These are phyloP conservation scores for Drosophila maculinotata DNA, from an alignment of 2,888 invertebrate species.

Conservation along the genomic window DNA sequence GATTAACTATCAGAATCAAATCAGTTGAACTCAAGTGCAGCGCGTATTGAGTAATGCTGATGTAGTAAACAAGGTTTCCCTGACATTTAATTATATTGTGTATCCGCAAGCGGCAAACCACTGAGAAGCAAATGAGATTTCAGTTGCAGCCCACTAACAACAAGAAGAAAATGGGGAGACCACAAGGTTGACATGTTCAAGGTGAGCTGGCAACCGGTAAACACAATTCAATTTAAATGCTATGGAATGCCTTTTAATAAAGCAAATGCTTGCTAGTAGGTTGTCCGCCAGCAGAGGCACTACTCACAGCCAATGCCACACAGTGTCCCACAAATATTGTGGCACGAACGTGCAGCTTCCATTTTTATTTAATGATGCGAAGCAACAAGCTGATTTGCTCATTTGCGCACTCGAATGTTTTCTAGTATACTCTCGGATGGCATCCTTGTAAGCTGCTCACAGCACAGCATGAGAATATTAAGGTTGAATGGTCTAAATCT, in stretches of 20 bases:
- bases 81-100: constrained; percentile 65
- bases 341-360: constrained; percentile 23
- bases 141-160: constrained; percentile 2
- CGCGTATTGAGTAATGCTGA: constrained; percentile 20
- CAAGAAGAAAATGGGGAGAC: background rate
- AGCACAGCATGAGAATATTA: constrained; percentile 24
- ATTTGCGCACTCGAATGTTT: constrained; percentile 31
- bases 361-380: constrained; percentile 33
- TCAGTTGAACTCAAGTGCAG: constrained; percentile 38
- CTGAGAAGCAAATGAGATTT: constrained; percentile 39
- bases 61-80: constrained; percentile 47
- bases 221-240: constrained; percentile 53
- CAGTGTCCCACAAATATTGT: constrained; percentile 18
- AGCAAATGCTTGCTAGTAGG: constrained; percentile 18
- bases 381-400: constrained; percentile 56
- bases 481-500: constrained; percentile 54
- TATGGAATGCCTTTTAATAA: constrained; percentile 35
- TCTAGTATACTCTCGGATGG: constrained; percentile 2
- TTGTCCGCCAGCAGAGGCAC: background rate
- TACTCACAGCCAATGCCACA: constrained; percentile 2
- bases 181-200: constrained; percentile 11
- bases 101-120: constrained; percentile 31
- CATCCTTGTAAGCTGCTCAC: constrained; percentile 21
- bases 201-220: constrained; percentile 33
- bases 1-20: constrained; percentile 65